Conservation (phyloP, 2,113 vertebrate species). For the Nerophis lumbriciformis region DNA sequence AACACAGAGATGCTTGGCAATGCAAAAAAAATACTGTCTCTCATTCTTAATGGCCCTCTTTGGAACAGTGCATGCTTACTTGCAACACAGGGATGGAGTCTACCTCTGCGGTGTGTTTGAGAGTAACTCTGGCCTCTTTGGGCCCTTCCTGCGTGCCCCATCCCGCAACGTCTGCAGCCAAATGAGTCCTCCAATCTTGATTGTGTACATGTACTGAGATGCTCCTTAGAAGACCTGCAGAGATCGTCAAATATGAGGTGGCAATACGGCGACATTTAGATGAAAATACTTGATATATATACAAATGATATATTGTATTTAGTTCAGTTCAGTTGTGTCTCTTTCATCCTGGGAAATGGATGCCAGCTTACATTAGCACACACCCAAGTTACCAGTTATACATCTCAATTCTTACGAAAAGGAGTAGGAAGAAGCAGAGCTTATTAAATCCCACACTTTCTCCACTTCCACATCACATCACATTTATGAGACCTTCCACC, state of each 20-base stretch:
- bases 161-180: conserved; percentile 45
- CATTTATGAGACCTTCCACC: too few relatives aligned
- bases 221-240: conserved; percentile 52
- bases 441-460: too few relatives aligned
- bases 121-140: conserved; percentile 54
- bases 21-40: background rate
- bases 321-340: too few relatives aligned
- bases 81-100: conserved; percentile 45
- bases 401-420: too few relatives aligned
- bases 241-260: background rate
- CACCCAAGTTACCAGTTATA: too few relatives aligned
- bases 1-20: conserved; percentile 3
- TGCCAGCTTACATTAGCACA: too few relatives aligned
- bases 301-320: too few relatives aligned
- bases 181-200: conserved; percentile 28
- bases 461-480: too few relatives aligned
- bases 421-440: too few relatives aligned
- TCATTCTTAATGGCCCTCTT: background rate
- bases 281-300: too few relatives aligned
- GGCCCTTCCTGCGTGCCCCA: conserved; percentile 45
- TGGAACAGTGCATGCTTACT: conserved; percentile 28
- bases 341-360: too few relatives aligned
- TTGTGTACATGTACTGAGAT: conserved; percentile 33
- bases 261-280: too few relatives aligned
- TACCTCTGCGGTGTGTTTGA: conserved; percentile 42